A percentile compares a stretch with the other conserved stretches of the same genome.
These are phyloP conservation scores for Geopemphigus sp. DNA, from an alignment of 1,140 invertebrate genomes.

Conservation along the genomic window DNA sequence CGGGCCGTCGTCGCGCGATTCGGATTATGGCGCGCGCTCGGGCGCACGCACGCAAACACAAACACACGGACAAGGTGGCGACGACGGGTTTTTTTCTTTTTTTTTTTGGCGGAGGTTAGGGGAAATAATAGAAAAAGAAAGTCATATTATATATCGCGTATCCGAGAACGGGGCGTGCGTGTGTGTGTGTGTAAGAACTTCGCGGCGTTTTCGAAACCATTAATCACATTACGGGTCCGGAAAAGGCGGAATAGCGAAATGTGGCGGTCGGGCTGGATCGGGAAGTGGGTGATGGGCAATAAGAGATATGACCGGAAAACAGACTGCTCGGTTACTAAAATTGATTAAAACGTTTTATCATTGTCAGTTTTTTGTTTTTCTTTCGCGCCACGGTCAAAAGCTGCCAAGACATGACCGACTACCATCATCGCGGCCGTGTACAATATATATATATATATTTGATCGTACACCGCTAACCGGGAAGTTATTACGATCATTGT, in stretches of 20 bases:
- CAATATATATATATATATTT: too few species aligned
- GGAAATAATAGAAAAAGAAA: slow-evolving; percentile 17
- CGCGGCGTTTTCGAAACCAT: slow-evolving; percentile 12
- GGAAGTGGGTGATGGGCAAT: background rate
- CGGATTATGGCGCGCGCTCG: too few species aligned
- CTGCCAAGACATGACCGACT: background rate
- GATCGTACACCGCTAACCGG: too few species aligned
- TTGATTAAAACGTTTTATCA: slow-evolving; percentile 47
- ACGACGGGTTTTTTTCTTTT: too few species aligned
- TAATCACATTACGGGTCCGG: slow-evolving; percentile 44
- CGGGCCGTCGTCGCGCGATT: background rate
- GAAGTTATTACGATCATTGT: slow-evolving; percentile 32
- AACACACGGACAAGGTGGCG: background rate
- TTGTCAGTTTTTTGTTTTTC: slow-evolving; percentile 4
- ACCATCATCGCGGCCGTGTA: slow-evolving; percentile 1
- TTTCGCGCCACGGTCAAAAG: slow-evolving; percentile 16
- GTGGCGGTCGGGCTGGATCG: too few species aligned
- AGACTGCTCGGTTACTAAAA: slow-evolving; percentile 13
- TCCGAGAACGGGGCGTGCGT: background rate
- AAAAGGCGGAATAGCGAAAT: too few species aligned
- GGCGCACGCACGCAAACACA: background rate
- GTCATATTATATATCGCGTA: slow-evolving; percentile 5
- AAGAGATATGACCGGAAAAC: slow-evolving; percentile 41
- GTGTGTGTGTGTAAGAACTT: slow-evolving; percentile 5
- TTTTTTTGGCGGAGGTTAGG: too few species aligned